Evolutionary conservation across 92 coral and sea anemone genomes (phyloP), one percentile per base, ranked within the genome.

Genomic region (Bergia sp.): DNA sequence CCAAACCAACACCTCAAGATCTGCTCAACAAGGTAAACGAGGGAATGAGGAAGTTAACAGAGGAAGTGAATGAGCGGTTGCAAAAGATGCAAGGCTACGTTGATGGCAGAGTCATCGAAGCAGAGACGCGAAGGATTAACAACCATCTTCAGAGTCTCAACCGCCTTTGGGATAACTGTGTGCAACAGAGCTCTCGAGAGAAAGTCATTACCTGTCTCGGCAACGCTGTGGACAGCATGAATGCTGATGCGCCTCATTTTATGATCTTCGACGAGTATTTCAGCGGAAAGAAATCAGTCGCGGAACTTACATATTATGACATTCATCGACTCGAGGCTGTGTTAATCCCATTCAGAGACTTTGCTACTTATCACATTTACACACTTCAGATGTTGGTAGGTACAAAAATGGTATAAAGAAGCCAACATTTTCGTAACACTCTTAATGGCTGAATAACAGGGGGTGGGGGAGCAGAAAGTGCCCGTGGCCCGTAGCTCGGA

Each of bases 281-380:
- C 29, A 15, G 18, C 23, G 69, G 69, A 0, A 61, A 3, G 23
- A 61, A 61, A 18, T 4, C 69, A 20, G 69, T 18, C 7, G 6
- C 0, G 5, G 69, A 61, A 21, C 69, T 61, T 16, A 61, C 16
- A 61, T 61, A 18, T 23, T 61, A 7, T 21, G 69, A 61, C 18
- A 61, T 61, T 61, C 69, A 61, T 61, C 69, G 69, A 61, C 69
- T 61, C 23, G 69, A 61, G 69, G 69, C 69, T 61, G 69, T 21
- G 21, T 21, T 61, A 21, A 5, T 61, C 5, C 69, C 69, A 18
- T 61, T 61, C 69, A 61, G 69, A 61, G 69, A 61, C 23, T 61
- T 61, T 23, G 69, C 69, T 61, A 61, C 69, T 0, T 61, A 61
- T 12, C 69, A 61, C 69, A 61, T 61, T 61, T 61, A 61, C 7